Evolutionary conservation across 2,113 vertebrate species (phyloP), one percentile per base, ranked within the genome.

Genomic region (Lamprotornis superbus): DNA sequence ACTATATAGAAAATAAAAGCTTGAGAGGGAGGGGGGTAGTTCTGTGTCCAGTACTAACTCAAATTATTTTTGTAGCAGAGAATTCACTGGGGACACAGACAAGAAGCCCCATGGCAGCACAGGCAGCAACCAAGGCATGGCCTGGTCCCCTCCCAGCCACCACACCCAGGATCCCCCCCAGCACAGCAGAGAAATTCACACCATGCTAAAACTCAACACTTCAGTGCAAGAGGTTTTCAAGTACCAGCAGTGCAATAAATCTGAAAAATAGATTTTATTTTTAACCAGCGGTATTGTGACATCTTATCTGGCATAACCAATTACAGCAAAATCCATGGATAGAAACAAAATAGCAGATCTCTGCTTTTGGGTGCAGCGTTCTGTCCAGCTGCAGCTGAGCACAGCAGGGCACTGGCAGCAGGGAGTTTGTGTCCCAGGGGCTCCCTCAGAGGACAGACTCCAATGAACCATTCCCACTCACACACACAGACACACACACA

Each of bases 221-320:
- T 46, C 2, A 69, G 88, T 7, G 12, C 39, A 20, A 46, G 53
- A 78, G 57, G 9, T 82, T 81, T 35, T 10, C 12, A 93, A 86
- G 63, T 8, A 97, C 60, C 93, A 86, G 40, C 90, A 95, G 97
- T 25, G 68, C 96, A 68, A 65, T 96, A 96, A 63, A 89, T 98
- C 97, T 98, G 97, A 98, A 98, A 98, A 98, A 98, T 98, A 98
- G 95, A 97, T 97, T 98, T 98, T 98, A 98, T 98, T 98, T 96
- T 96, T 92, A 95, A 98, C 97, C 98, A 98, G 98, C 98, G 98
- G 98, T 97, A 97, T 97, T 65, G 91, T 94, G 95, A 98, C 95
- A 97, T 97, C 95, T 96, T 97, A 90, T 96, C 97, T 75, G 97
- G 97, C 96, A 97, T 87, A 93, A 97, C 93, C 95, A 97, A 97